Evolutionary conservation across 2,888 invertebrate species (phyloP).

Genomic region (Lysandra coridon): DNA sequence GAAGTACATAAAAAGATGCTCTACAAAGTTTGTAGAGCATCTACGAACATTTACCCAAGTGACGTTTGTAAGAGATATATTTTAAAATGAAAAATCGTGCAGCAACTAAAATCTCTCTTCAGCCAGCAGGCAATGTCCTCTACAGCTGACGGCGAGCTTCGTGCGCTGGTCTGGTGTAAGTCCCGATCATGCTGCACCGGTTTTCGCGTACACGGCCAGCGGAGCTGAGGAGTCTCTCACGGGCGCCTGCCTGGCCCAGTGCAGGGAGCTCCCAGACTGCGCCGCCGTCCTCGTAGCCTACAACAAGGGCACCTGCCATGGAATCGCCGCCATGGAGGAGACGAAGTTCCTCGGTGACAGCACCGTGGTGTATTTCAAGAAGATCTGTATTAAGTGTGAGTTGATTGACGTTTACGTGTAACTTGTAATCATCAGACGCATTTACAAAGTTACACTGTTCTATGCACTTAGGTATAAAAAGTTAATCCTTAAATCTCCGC

Average conservation of each 20-base stretch:
- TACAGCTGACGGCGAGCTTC: conserved; percentile 55
- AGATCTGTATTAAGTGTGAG: conserved; percentile 79
- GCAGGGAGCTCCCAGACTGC: conserved; percentile 70
- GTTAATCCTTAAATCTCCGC: too few relatives aligned
- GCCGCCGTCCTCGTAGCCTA: conserved; percentile 73
- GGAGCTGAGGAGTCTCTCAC: conserved; percentile 69
- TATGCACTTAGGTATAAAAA: too few relatives aligned
- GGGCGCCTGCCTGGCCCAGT: conserved; percentile 69
- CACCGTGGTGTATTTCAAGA: conserved; percentile 83
- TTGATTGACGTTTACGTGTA: background rate
- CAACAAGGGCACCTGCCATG: conserved; percentile 72
- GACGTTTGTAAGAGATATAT: too few relatives aligned
- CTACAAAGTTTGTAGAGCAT: too few relatives aligned
- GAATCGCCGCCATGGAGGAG: conserved; percentile 54
- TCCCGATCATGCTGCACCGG: conserved; percentile 62
- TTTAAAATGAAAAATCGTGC: too few relatives aligned
- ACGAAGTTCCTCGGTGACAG: conserved; percentile 69
- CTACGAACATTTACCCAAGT: too few relatives aligned
- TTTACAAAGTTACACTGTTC: too few relatives aligned
- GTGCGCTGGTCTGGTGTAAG: conserved; percentile 67
- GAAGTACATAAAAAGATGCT: too few relatives aligned
- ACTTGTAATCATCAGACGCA: too few relatives aligned
- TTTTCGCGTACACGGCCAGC: conserved; percentile 71
- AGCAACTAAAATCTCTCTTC: background rate
- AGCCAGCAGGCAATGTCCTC: conserved; percentile 58